These are phyloP conservation scores for Macrostomum lignano DNA, from an alignment of 1,140 invertebrate genomes.

Conservation along the genomic window DNA sequence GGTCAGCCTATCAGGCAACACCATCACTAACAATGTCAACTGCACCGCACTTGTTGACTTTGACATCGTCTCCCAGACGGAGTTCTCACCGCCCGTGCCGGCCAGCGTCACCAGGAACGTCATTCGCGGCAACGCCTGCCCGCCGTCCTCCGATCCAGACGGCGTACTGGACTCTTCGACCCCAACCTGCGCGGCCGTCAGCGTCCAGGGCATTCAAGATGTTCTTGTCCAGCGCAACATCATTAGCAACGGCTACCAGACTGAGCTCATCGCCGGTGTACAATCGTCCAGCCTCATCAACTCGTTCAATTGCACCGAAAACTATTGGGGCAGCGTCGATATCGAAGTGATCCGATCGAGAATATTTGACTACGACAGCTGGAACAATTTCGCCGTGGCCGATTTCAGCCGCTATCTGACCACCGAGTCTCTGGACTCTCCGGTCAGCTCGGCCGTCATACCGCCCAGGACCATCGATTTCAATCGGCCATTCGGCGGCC, in stretches of 20 bases:
- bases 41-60: slow-evolving; percentile 55
- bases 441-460: slow-evolving; percentile 27
- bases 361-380: slow-evolving; percentile 97
- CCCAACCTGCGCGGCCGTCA: slow-evolving; percentile 49
- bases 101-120: slow-evolving; percentile 50
- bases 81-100: slow-evolving; percentile 51
- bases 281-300: slow-evolving; percentile 44
- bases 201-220: slow-evolving; percentile 72
- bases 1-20: slow-evolving; percentile 42
- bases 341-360: slow-evolving; percentile 41
- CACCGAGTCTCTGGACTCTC: slow-evolving; percentile 14
- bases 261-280: slow-evolving; percentile 59
- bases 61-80: slow-evolving; percentile 59
- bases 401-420: slow-evolving; percentile 61
- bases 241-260: slow-evolving; percentile 52
- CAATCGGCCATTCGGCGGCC: slow-evolving; percentile 42
- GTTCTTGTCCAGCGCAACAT: slow-evolving; percentile 63
- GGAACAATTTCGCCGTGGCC: slow-evolving; percentile 85
- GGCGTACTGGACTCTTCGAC: slow-evolving; percentile 9
- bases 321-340: slow-evolving; percentile 62
- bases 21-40: slow-evolving; percentile 48
- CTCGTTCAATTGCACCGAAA: slow-evolving; percentile 54
- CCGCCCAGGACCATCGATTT: slow-evolving; percentile 13
- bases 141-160: no score
- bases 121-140: slow-evolving; percentile 39